Percentiles rank a stretch among this genome's conserved stretches.
These are phyloP conservation scores for Drosophila arawakana DNA, from an alignment of 1,140 invertebrate genomes.

Conservation along the genomic window DNA sequence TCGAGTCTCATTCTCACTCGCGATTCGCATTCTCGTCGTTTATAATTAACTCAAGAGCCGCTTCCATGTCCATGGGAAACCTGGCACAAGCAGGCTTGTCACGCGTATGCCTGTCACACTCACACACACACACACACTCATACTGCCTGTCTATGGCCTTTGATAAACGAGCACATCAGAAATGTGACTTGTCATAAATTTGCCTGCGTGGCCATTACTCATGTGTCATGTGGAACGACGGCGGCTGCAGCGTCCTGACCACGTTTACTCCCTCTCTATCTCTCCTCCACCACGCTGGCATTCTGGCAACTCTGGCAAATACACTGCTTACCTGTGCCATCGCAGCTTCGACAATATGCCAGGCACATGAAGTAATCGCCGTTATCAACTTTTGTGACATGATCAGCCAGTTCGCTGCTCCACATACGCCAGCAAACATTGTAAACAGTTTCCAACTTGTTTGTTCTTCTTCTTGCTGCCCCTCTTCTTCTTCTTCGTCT, in stretches of 20 bases:
- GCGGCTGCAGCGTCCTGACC: slow-evolving; percentile 23
- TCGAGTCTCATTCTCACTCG: slow-evolving; percentile 49
- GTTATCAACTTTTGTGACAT: slow-evolving; percentile 81
- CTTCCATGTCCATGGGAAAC: slow-evolving; percentile 54
- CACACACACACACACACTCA: slow-evolving; percentile 18
- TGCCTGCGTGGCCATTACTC: slow-evolving; percentile 82
- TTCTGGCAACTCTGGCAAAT: neutral
- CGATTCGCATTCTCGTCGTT: slow-evolving; percentile 71
- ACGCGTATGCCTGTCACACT: slow-evolving; percentile 69
- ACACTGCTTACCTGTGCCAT: slow-evolving; percentile 42
- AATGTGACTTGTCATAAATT: slow-evolving; percentile 83
- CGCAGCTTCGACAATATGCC: slow-evolving; percentile 78
- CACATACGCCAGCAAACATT: slow-evolving; percentile 48
- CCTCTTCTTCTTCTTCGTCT: neutral
- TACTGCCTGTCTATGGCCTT: slow-evolving; percentile 69
- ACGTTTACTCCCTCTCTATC: neutral
- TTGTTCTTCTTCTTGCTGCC: slow-evolving; percentile 12
- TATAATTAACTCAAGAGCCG: slow-evolving; percentile 75
- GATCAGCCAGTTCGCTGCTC: slow-evolving; percentile 67
- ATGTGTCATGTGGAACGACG: slow-evolving; percentile 79
- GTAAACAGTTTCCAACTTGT: slow-evolving; percentile 25
- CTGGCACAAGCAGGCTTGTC: slow-evolving; percentile 63
- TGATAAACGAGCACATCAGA: slow-evolving; percentile 83
- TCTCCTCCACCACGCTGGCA: neutral
- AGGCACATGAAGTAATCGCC: slow-evolving; percentile 79